Conservation (phyloP, 2,888 invertebrate species). For the Exocentrus adspersus region DNA sequence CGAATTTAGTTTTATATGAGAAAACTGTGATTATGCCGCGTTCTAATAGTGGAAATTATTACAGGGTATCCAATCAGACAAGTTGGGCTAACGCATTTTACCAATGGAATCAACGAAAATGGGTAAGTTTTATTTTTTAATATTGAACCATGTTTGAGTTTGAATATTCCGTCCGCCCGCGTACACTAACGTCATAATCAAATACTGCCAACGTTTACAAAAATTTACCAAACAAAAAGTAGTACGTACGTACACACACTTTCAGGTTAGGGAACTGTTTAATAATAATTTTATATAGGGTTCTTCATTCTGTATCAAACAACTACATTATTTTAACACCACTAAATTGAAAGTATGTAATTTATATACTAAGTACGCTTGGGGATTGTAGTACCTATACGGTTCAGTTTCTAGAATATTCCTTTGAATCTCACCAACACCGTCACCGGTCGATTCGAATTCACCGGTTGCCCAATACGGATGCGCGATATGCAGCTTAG, state of each 20-base stretch:
- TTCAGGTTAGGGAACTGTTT: too few relatives aligned
- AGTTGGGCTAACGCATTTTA: constrained; percentile 38
- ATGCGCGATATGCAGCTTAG: constrained; percentile 1
- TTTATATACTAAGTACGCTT: too few relatives aligned
- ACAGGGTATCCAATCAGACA: constrained; percentile 39
- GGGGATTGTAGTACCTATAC: neutral
- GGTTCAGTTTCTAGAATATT: constrained; percentile 22
- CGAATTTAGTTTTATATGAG: constrained; percentile 33
- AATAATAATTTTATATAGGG: too few relatives aligned
- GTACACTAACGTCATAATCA: constrained; percentile 4
- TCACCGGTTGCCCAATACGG: constrained; percentile 4
- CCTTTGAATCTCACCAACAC: constrained; percentile 4
- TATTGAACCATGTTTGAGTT: neutral
- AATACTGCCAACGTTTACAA: constrained; percentile 21
- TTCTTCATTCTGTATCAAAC: too few relatives aligned
- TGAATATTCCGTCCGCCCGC: neutral
- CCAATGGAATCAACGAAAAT: constrained; percentile 40
- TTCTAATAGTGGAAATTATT: constrained; percentile 45
- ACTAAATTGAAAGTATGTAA: too few relatives aligned
- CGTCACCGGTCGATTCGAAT: constrained; percentile 3
- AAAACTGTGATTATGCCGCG: constrained; percentile 45
- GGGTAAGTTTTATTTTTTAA: constrained; percentile 40
- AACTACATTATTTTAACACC: too few relatives aligned
- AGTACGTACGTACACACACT: too few relatives aligned
- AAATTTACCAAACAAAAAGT: neutral